Evolutionary conservation across 2,113 vertebrate species (phyloP).

Genomic region (Thryonomys swinderianus): DNA sequence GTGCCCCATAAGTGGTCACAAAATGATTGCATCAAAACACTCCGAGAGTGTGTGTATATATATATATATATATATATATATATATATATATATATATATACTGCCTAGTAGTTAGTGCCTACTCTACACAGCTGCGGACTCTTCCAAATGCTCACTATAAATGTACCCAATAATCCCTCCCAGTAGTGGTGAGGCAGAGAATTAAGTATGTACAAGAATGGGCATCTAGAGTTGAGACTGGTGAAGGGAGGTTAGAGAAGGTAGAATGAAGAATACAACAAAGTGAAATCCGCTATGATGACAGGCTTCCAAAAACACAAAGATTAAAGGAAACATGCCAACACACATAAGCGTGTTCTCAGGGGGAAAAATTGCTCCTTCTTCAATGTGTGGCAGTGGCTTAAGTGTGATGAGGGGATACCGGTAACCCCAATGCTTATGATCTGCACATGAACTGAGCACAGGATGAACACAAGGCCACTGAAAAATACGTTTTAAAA

Average conservation of each 20-base stretch:
- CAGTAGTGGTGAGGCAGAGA: background rate
- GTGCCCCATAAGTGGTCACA: background rate
- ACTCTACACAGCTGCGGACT: background rate
- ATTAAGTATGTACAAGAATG: background rate
- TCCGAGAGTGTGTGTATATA: too few relatives aligned
- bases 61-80: too few relatives aligned
- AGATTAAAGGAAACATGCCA: background rate
- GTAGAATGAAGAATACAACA: background rate
- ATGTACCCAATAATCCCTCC: background rate
- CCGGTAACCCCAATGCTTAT: background rate
- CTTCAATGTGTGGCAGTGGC: background rate
- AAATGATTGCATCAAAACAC: background rate
- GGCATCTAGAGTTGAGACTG: background rate
- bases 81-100: too few relatives aligned
- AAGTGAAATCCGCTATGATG: background rate
- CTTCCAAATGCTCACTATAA: background rate
- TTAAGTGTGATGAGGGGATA: background rate
- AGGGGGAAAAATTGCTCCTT: background rate
- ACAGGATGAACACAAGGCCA: background rate
- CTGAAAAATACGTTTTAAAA: background rate
- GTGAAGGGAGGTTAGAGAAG: background rate
- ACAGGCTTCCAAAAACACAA: background rate
- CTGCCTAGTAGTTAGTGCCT: background rate
- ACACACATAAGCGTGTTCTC: background rate
- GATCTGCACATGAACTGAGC: conserved; percentile 25